phyloP scores from a whole-genome alignment of 2,797 vertebrate species.

The Novumbra hubbsi region DNA sequence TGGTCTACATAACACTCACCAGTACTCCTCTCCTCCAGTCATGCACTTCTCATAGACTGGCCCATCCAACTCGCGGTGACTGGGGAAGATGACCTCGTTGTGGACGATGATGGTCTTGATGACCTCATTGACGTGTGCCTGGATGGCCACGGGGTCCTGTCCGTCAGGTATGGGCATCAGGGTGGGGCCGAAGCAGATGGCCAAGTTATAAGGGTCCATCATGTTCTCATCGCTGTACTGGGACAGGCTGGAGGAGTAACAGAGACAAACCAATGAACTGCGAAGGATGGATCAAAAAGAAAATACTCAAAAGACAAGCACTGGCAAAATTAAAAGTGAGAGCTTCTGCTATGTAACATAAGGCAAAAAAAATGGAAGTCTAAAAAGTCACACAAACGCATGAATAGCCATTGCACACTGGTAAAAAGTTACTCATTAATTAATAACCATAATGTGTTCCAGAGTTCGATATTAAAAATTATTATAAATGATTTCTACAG shows the following conservation, averaged over 20 bases:
- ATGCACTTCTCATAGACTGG: slow-evolving; percentile 98
- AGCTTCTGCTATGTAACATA: no score
- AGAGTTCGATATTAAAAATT: no score
- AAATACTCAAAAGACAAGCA: no score
- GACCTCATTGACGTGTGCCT: slow-evolving; percentile 97
- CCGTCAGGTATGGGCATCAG: slow-evolving; percentile 97
- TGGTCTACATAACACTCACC: slow-evolving; percentile 74
- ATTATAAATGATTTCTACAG: no score
- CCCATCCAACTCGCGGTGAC: slow-evolving; percentile 89
- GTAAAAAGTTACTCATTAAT: no score
- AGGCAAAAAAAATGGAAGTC: no score
- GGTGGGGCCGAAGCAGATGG: slow-evolving; percentile 97
- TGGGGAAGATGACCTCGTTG: slow-evolving; percentile 93
- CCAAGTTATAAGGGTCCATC: slow-evolving; percentile 98
- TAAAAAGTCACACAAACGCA: no score
- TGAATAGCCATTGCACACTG: no score
- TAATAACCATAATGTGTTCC: no score
- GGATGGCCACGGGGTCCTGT: slow-evolving; percentile 94
- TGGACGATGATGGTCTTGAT: slow-evolving; percentile 97
- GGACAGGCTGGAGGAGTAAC: slow-evolving; percentile 78
- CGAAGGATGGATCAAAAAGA: no score
- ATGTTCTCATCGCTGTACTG: slow-evolving; percentile 99
- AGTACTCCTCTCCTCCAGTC: slow-evolving; percentile 97
- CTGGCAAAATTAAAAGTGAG: no score
- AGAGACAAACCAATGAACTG: background rate